Base-by-base conservation (phyloP, 1,140 invertebrate species). In the Euwallacea similis region DNA sequence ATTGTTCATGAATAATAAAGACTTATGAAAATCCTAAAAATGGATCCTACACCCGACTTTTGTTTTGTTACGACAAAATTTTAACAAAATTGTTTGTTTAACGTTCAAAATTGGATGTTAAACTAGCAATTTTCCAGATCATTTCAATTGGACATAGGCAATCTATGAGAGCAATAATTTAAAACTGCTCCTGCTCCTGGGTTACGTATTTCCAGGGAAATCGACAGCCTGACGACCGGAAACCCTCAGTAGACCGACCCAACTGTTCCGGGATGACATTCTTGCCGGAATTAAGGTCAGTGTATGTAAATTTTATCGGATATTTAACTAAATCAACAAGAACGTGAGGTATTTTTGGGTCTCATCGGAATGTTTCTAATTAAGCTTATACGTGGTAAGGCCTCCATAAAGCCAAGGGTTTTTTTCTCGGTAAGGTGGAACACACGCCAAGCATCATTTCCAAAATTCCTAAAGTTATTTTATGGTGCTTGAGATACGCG, bases 231-330 rank as follows among this genome's bases (percentile, higher is more conserved):
- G 16, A 13, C 16, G n/a, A 41, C 41, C 2, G 64, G 64, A 11
- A 44, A 54, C 8, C 43, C 13, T 42, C 55, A 16, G 55, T 55
- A 58, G 10, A 66, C 33, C 13, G 41, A 42, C 15, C 42, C 33
- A 43, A 13, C 41, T 16, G 8, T 66, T 66, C 33, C 53, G 55
- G 16, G 50, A 66, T 7, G 41, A 66, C 50, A 56, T 66, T 55
- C 50, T 66, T 42, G 64, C 21, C 2, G 55, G 50, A 42, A 66
- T 66, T 66, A n/a, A 58, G 64, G 64, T 66, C 21, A 54, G 64
- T 13, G 21, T 46, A 46, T 62, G 60, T n/a, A 46, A 56, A 56
- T 56, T 56, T 56, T 56, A 13, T 13, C n/a, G 3, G n/a, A 13
- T 6, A 15, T 56, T 21, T 13, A 16, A 33, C 21, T 33, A 33